Conservation (phyloP, 1,140 invertebrate genomes). For the Hyles euphorbiae region DNA sequence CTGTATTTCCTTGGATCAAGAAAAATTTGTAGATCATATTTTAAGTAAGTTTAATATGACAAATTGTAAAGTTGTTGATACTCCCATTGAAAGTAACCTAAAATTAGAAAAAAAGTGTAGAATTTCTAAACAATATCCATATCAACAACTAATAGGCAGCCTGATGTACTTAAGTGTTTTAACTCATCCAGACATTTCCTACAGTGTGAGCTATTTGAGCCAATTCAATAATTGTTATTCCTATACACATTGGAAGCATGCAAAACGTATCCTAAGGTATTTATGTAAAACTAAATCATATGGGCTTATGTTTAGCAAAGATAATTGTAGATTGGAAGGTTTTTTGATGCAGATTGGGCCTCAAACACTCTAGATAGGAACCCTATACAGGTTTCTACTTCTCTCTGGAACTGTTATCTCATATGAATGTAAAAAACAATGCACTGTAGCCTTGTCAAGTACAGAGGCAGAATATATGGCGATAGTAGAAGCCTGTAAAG, state of each 20-base stretch:
- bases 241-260: constrained; percentile 11
- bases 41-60: constrained; percentile 12
- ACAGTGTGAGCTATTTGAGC: constrained; percentile 18
- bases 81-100: constrained; percentile 21
- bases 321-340: constrained; percentile 16
- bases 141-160: constrained; percentile 21
- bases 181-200: constrained; percentile 20
- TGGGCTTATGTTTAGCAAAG: constrained; percentile 13
- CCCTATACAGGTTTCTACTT: constrained; percentile 35
- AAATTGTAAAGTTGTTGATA: constrained; percentile 14
- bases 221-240: constrained; percentile 23
- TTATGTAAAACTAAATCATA: constrained; percentile 8
- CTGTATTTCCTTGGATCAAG: constrained; percentile 20
- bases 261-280: not conserved
- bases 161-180: constrained; percentile 21
- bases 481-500: constrained; percentile 34
- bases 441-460: constrained; percentile 31
- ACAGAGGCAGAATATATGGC: constrained; percentile 65
- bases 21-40: constrained; percentile 26
- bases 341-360: constrained; percentile 61
- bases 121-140: constrained; percentile 11
- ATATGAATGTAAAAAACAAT: constrained; percentile 14
- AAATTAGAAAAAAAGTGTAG: constrained; percentile 13
- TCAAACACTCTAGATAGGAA: constrained; percentile 27
- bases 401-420: constrained; percentile 15